Percentiles rank a stretch among this genome's conserved stretches.
Evolutionary conservation across 2,113 vertebrate genomes (phyloP).

Genomic region (Hippocampus guttulatus): DNA sequence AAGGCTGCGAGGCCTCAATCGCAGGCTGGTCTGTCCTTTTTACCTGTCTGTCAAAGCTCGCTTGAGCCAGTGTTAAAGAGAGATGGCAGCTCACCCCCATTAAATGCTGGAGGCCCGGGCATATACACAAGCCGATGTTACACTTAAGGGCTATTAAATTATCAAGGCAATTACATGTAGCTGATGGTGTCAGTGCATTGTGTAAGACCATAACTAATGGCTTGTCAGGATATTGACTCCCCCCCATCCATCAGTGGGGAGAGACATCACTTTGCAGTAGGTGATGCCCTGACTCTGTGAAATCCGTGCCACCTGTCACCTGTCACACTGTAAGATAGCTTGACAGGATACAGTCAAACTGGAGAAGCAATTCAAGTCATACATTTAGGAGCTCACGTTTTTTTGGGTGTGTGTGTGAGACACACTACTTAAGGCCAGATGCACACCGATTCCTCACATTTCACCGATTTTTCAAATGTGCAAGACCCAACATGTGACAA

Average conservation of each 20-base stretch:
- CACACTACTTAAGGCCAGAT: too few relatives aligned
- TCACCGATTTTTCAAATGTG: too few relatives aligned
- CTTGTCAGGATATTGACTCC: slow-evolving; percentile 26
- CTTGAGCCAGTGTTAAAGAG: slow-evolving; percentile 30
- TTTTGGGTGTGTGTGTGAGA: too few relatives aligned
- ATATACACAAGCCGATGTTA: not conserved
- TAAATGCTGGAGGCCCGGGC: not conserved
- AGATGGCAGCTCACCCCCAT: slow-evolving; percentile 40
- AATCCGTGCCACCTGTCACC: slow-evolving; percentile 53
- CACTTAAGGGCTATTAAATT: slow-evolving; percentile 30
- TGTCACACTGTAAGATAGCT: slow-evolving; percentile 31
- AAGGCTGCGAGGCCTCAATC: slow-evolving; percentile 29
- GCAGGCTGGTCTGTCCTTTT: slow-evolving; percentile 33
- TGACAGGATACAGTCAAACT: not conserved
- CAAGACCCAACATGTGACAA: too few relatives aligned
- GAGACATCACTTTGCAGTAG: slow-evolving; percentile 19
- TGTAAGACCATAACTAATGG: slow-evolving; percentile 43
- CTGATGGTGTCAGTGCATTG: slow-evolving; percentile 34
- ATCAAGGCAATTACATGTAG: slow-evolving; percentile 32
- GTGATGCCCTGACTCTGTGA: slow-evolving; percentile 29
- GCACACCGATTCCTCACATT: too few relatives aligned
- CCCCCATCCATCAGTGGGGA: slow-evolving; percentile 28
- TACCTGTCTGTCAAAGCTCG: slow-evolving; percentile 41
- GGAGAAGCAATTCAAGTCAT: too few relatives aligned
- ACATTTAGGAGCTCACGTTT: too few relatives aligned